Evolutionary conservation across 1,140 invertebrate species (phyloP).

Genomic region (Eumaeus atala): DNA sequence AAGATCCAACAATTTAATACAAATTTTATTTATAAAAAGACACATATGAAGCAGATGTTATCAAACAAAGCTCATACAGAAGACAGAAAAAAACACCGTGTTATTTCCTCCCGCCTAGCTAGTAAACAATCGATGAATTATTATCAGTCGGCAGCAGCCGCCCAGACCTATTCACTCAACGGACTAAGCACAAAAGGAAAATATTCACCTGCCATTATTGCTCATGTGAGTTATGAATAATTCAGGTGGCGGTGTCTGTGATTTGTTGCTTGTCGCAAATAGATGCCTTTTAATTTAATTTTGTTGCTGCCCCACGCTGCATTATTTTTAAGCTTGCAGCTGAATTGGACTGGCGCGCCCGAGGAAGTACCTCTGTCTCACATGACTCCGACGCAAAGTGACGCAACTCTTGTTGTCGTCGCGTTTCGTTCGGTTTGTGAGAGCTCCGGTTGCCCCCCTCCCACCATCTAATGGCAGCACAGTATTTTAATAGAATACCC

Average conservation of each 20-base stretch:
- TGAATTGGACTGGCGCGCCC: too few relatives aligned
- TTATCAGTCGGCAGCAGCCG: constrained; percentile 31
- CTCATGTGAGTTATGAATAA: constrained; percentile 27
- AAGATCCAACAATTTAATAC: constrained; percentile 1
- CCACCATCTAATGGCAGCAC: too few relatives aligned
- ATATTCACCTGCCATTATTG: constrained; percentile 34
- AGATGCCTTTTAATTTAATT: too few relatives aligned
- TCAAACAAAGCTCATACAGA: background rate
- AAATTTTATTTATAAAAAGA: background rate
- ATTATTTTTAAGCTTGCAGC: too few relatives aligned
- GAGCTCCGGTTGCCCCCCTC: too few relatives aligned
- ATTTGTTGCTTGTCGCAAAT: too few relatives aligned
- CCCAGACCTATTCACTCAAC: constrained; percentile 23
- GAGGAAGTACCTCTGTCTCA: too few relatives aligned
- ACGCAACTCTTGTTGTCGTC: too few relatives aligned
- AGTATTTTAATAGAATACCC: too few relatives aligned
- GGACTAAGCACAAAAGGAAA: constrained; percentile 25
- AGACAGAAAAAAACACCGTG: constrained; percentile 19
- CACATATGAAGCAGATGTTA: background rate
- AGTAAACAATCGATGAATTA: constrained; percentile 36
- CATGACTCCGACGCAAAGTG: too few relatives aligned
- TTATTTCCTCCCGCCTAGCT: constrained; percentile 23
- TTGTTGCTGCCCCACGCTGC: too few relatives aligned
- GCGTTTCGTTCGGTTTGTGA: too few relatives aligned
- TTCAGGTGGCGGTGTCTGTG: constrained; percentile 22